Conservation (phyloP, 92 coral and sea anemone species). For the Pocillopora grandis region DNA sequence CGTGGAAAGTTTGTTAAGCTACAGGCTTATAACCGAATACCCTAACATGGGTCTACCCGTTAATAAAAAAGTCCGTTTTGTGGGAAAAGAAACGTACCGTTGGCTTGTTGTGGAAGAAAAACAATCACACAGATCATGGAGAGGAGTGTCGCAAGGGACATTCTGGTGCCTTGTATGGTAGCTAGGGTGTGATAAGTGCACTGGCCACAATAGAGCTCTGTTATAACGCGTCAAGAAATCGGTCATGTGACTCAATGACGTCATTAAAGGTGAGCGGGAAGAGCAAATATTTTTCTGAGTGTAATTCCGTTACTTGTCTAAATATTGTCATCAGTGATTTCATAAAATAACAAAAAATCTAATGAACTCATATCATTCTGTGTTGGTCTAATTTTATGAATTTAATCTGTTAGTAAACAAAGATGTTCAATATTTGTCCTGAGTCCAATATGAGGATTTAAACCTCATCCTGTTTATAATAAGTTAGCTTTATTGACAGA, state of each 20-base stretch:
- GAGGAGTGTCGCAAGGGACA: background rate
- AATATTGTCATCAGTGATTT: background rate
- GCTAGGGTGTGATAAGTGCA: too few relatives aligned
- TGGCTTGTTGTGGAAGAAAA: background rate
- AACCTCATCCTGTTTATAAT: too few relatives aligned
- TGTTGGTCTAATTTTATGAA: background rate
- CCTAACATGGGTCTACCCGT: too few relatives aligned
- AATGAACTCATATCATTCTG: background rate
- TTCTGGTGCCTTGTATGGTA: background rate
- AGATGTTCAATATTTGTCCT: too few relatives aligned
- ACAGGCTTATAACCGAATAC: too few relatives aligned
- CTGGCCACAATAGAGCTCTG: background rate
- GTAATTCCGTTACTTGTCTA: slow-evolving; percentile 1
- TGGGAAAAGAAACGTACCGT: background rate
- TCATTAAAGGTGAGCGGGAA: background rate
- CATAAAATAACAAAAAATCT: too few relatives aligned
- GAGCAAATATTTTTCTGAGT: background rate
- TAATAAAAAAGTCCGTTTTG: too few relatives aligned
- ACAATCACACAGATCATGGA: background rate
- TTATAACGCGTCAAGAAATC: background rate
- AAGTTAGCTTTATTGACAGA: too few relatives aligned
- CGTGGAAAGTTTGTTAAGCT: too few relatives aligned
- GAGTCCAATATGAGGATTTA: too few relatives aligned
- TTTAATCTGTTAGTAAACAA: too few relatives aligned
- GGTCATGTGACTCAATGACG: slow-evolving; percentile 8